Evolutionary conservation across 2,797 vertebrate genomes (phyloP).

Genomic region (Platalea minor): DNA sequence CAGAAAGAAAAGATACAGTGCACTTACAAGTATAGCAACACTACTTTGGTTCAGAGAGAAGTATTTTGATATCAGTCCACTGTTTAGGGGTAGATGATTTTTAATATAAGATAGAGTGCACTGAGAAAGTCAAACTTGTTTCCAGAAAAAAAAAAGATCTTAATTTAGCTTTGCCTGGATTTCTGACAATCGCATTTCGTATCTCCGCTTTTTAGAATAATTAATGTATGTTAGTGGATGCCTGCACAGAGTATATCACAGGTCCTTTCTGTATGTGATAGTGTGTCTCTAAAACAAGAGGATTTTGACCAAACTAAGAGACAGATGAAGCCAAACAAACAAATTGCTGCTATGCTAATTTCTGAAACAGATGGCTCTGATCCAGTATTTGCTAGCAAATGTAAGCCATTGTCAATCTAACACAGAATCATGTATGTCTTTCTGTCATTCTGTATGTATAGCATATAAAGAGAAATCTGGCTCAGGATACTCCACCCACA

Average conservation of each 20-base stretch:
- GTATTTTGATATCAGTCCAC: background rate
- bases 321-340: constrained; percentile 64
- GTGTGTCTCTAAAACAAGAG: constrained; percentile 12
- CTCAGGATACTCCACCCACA: constrained; percentile 13
- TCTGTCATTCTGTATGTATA: constrained; percentile 24
- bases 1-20: background rate
- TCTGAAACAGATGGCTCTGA: constrained; percentile 58
- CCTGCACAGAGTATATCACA: background rate
- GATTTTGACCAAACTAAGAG: constrained; percentile 54
- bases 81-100: background rate
- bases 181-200: background rate
- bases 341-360: constrained; percentile 53
- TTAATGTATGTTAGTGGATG: background rate
- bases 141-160: background rate
- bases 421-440: background rate
- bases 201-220: background rate
- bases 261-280: background rate
- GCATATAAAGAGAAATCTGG: constrained; percentile 12
- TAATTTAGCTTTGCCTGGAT: background rate
- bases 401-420: constrained; percentile 47
- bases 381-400: constrained; percentile 38
- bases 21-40: background rate
- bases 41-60: background rate
- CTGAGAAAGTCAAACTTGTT: background rate
- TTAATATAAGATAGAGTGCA: background rate